Evolutionary conservation across 2,888 invertebrate genomes (phyloP).

Genomic region (Chalcosyrphus nemorum): DNA sequence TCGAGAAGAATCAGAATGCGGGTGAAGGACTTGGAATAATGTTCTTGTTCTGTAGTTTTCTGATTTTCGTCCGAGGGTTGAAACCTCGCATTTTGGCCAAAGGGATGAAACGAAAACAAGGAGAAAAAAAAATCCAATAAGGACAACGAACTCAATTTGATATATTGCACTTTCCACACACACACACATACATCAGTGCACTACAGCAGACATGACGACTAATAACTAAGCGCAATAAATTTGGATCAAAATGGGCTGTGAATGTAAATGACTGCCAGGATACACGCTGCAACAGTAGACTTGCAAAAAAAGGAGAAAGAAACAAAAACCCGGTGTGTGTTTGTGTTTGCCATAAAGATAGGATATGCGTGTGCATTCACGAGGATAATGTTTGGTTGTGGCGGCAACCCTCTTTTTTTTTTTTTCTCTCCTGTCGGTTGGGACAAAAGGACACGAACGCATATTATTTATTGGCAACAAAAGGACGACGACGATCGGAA

Average conservation of each 20-base stretch:
- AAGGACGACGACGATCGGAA: slow-evolving; percentile 43
- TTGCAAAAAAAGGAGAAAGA: slow-evolving; percentile 30
- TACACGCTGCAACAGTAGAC: slow-evolving; percentile 13
- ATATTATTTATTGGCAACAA: slow-evolving; percentile 53
- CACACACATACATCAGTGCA: slow-evolving; percentile 21
- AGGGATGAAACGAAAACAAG: slow-evolving; percentile 8
- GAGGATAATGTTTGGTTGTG: neutral
- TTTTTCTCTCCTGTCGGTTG: neutral
- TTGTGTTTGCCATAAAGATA: neutral
- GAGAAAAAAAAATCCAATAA: slow-evolving; percentile 16
- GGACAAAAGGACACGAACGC: slow-evolving; percentile 23
- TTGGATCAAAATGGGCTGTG: slow-evolving; percentile 51
- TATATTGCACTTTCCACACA: slow-evolving; percentile 21
- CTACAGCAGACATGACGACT: slow-evolving; percentile 18
- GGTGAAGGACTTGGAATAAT: neutral
- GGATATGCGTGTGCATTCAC: slow-evolving; percentile 10
- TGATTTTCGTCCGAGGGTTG: neutral
- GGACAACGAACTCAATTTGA: slow-evolving; percentile 50
- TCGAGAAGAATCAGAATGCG: neutral
- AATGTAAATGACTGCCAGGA: slow-evolving; percentile 48
- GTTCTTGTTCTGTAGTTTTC: neutral
- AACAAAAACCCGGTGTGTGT: neutral
- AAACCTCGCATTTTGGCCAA: slow-evolving; percentile 7
- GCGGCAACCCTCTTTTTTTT: slow-evolving; percentile 34
- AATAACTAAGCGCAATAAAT: slow-evolving; percentile 51